Percentiles rank a stretch among this genome's conserved stretches.
Evolutionary conservation across 2,797 vertebrate genomes (phyloP).

Genomic region (Phyllotis vaccarum): DNA sequence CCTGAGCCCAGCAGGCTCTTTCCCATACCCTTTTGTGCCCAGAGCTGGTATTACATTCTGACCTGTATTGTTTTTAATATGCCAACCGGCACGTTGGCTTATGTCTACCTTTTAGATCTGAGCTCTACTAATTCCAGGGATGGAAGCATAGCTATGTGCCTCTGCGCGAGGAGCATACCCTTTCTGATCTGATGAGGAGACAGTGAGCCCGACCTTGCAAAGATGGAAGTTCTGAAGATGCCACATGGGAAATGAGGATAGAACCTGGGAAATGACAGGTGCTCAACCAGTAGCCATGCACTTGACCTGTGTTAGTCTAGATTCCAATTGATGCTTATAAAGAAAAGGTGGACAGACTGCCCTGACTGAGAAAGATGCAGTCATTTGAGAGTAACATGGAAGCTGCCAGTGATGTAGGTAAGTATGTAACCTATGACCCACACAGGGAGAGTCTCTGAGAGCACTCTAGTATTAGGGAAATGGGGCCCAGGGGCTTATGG

Average conservation of each 20-base stretch:
- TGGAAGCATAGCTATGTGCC: not conserved
- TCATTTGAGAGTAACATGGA: not conserved
- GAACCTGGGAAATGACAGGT: not conserved
- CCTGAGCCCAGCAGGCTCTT: not conserved
- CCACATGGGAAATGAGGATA: not conserved
- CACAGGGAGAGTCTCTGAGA: not conserved
- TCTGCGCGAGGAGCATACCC: not conserved
- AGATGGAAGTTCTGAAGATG: not conserved
- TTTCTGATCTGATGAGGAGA: not conserved
- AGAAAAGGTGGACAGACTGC: not conserved
- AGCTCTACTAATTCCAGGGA: not conserved
- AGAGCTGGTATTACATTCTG: not conserved
- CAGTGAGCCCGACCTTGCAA: not conserved
- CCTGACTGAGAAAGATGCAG: rapidly evolving
- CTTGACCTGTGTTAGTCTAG: not conserved
- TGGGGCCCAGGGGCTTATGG: rapidly evolving
- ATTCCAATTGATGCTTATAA: not conserved
- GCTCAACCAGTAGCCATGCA: not conserved
- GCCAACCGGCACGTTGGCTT: not conserved
- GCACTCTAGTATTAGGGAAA: not conserved
- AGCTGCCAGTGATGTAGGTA: not conserved
- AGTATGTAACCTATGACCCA: not conserved
- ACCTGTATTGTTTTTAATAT: not conserved
- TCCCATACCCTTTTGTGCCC: not conserved
- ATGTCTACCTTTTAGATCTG: not conserved